phyloP scores from a whole-genome alignment of 2,113 vertebrate species.

The Indicator maculatus region DNA sequence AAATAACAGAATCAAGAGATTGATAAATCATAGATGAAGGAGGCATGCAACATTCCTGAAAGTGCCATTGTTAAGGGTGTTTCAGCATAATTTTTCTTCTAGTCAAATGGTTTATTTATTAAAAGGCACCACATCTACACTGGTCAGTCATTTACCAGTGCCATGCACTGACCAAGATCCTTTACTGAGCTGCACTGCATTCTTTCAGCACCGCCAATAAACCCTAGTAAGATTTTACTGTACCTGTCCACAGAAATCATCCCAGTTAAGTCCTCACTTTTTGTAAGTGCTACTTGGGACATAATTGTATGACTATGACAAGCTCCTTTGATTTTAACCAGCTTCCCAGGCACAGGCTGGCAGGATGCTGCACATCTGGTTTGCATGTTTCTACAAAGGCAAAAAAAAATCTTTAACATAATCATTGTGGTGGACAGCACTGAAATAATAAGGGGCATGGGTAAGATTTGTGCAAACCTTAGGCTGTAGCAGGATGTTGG shows the following conservation, averaged over 20 bases:
- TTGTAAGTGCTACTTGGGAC: neutral
- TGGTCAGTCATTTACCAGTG: neutral
- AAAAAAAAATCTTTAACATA: neutral
- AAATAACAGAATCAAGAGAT: neutral
- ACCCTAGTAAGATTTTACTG: neutral
- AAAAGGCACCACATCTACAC: neutral
- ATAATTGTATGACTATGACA: neutral
- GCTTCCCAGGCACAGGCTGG: neutral
- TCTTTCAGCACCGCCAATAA: neutral
- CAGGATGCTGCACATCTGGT: neutral
- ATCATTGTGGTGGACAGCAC: neutral
- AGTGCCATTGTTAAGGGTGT: neutral
- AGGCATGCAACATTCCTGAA: neutral
- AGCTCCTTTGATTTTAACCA: neutral
- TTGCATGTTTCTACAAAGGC: neutral
- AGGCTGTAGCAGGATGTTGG: rapidly evolving
- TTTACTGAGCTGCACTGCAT: neutral
- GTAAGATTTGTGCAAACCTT: neutral
- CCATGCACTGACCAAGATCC: neutral
- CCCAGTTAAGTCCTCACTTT: neutral
- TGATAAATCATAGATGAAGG: neutral
- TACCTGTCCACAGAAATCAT: neutral
- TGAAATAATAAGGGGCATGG: neutral
- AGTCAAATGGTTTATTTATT: conserved; percentile 6
- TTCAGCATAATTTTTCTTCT: neutral